Evolutionary conservation across 2,797 vertebrate genomes (phyloP).

Genomic region (Mormyrops boulengeri): DNA sequence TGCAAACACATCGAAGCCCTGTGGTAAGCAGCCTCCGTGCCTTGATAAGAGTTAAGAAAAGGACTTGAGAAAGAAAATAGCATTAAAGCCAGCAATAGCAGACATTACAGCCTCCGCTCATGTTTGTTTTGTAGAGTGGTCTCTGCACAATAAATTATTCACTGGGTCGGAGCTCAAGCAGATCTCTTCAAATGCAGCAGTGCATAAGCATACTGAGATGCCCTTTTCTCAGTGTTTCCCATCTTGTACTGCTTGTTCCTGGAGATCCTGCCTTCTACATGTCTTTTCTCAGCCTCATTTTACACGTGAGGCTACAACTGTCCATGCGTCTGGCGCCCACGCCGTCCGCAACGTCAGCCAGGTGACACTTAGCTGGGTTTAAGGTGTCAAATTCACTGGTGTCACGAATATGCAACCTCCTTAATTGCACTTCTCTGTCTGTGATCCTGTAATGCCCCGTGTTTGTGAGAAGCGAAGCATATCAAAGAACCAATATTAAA

Average conservation of each 20-base stretch:
- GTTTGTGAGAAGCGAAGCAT: background rate
- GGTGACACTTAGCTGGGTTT: background rate
- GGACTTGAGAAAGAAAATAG: background rate
- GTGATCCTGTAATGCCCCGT: background rate
- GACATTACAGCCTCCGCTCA: background rate
- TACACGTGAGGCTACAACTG: background rate
- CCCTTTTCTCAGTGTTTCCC: background rate
- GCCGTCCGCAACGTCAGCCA: background rate
- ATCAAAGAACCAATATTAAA: background rate
- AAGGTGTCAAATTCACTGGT: background rate
- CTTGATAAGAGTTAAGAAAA: background rate
- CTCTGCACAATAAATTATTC: conserved; percentile 2
- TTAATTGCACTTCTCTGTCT: background rate
- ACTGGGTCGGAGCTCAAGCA: background rate
- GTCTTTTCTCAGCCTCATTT: background rate
- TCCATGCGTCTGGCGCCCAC: background rate
- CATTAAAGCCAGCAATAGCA: background rate
- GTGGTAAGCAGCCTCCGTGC: background rate
- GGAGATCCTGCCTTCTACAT: background rate
- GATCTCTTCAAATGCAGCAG: background rate
- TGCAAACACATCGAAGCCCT: background rate
- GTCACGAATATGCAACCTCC: background rate
- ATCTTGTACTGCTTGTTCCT: background rate
- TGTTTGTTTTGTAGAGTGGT: conserved; percentile 6
- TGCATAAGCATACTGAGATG: background rate